phyloP scores from a whole-genome alignment of 2,888 invertebrate genomes.

The Dysmachus trigonus region DNA sequence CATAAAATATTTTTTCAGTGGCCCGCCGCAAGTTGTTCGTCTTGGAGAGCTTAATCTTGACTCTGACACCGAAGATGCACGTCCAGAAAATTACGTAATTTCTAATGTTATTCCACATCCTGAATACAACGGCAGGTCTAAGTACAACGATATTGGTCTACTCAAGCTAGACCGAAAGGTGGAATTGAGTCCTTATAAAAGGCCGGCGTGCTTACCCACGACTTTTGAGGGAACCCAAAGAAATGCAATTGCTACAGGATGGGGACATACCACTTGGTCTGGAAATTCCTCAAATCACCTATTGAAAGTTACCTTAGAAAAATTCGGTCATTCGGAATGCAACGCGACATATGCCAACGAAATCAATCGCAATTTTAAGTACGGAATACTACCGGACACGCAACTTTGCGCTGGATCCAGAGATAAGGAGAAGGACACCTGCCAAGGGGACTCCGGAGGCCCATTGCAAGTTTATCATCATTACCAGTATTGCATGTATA shows the following conservation, averaged over 20 bases:
- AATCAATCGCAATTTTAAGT: constrained; percentile 54
- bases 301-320: constrained; percentile 66
- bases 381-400: constrained; percentile 64
- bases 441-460: constrained; percentile 74
- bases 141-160: constrained; percentile 69
- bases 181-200: constrained; percentile 60
- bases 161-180: constrained; percentile 62
- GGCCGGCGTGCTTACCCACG: constrained; percentile 65
- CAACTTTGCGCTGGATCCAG: constrained; percentile 69
- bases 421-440: constrained; percentile 65
- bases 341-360: constrained; percentile 53
- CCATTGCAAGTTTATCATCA: constrained; percentile 66
- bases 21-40: constrained; percentile 56
- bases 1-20: constrained; percentile 50
- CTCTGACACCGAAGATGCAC: constrained; percentile 56
- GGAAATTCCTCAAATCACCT: constrained; percentile 60
- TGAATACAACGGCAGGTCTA: constrained; percentile 58
- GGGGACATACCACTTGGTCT: constrained; percentile 64
- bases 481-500: constrained; percentile 63
- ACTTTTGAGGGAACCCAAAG: constrained; percentile 49
- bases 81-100: constrained; percentile 58
- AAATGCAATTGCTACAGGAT: constrained; percentile 65
- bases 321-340: constrained; percentile 62
- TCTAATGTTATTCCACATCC: constrained; percentile 59
- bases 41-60: constrained; percentile 59